Percentiles rank a stretch among this genome's conserved stretches.
Evolutionary conservation across 2,113 vertebrate species (phyloP).

Genomic region (Ammospiza nelsoni): DNA sequence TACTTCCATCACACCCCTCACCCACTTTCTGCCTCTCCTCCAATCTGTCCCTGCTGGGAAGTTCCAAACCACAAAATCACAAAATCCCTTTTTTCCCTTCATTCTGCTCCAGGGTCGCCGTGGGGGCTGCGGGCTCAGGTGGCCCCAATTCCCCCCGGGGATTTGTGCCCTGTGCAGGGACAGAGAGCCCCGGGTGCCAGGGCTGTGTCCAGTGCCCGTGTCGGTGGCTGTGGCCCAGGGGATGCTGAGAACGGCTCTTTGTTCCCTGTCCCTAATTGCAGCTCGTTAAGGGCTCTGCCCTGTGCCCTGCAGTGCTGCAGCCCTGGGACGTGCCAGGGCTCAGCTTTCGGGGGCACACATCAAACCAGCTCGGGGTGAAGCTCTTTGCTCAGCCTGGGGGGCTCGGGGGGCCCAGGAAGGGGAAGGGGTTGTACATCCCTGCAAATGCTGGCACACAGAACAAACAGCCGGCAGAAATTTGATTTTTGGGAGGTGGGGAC

Average conservation of each 20-base stretch:
- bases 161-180: neutral
- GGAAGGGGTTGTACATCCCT: accelerated
- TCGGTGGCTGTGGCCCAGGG: neutral
- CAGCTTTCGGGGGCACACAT: neutral
- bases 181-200: neutral
- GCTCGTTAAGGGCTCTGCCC: slow-evolving; percentile 17
- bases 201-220: neutral
- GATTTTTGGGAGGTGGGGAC: neutral
- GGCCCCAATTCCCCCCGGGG: neutral
- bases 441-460: neutral
- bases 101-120: neutral
- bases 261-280: neutral
- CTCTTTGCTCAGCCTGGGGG: accelerated
- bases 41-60: neutral
- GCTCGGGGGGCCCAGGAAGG: neutral
- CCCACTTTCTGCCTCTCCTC: neutral
- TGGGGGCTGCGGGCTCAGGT: neutral
- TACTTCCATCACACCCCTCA: neutral
- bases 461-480: neutral
- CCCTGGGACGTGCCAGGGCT: neutral
- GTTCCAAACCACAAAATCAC: neutral
- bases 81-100: neutral
- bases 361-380: neutral
- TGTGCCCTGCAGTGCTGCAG: neutral
- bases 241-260: slow-evolving; percentile 39